Evolutionary conservation across 2,797 vertebrate species (phyloP).

Genomic region (Cottoperca gobio): DNA sequence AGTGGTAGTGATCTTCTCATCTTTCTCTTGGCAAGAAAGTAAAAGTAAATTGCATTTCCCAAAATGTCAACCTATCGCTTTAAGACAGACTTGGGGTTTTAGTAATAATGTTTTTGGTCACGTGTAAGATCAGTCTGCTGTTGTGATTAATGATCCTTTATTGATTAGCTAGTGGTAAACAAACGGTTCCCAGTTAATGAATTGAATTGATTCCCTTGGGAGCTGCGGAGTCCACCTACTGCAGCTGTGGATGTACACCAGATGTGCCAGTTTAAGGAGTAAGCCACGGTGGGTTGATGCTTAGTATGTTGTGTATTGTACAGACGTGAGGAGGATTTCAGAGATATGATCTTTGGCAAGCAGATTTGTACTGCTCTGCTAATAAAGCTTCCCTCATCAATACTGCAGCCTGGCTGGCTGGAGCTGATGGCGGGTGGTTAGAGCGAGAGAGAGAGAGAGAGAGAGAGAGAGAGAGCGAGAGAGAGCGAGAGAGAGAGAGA

Average conservation of each 20-base stretch:
- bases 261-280: not conserved
- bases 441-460: slow-evolving; percentile 36
- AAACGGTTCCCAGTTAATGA: slow-evolving; percentile 38
- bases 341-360: slow-evolving; percentile 41
- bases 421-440: slow-evolving; percentile 36
- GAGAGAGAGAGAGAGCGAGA: slow-evolving; percentile 37
- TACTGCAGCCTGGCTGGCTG: slow-evolving; percentile 53
- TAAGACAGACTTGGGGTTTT: not conserved
- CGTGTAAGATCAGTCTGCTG: slow-evolving; percentile 6
- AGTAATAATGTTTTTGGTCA: not conserved
- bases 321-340: slow-evolving; percentile 12
- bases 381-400: slow-evolving; percentile 51
- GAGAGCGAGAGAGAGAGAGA: slow-evolving; percentile 28
- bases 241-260: slow-evolving; percentile 15
- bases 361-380: slow-evolving; percentile 54
- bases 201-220: slow-evolving; percentile 35
- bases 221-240: not conserved
- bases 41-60: too few relatives aligned
- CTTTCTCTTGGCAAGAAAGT: not conserved
- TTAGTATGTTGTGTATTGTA: slow-evolving; percentile 4
- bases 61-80: not conserved
- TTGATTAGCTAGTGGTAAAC: slow-evolving; percentile 20
- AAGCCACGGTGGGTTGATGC: not conserved
- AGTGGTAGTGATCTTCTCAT: not conserved
- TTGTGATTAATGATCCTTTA: slow-evolving; percentile 24